A percentile compares a stretch with the other conserved stretches of the same genome.
These are phyloP conservation scores for Chaetogeoica ovagalla DNA, from an alignment of 2,888 invertebrate species.

Conservation along the genomic window DNA sequence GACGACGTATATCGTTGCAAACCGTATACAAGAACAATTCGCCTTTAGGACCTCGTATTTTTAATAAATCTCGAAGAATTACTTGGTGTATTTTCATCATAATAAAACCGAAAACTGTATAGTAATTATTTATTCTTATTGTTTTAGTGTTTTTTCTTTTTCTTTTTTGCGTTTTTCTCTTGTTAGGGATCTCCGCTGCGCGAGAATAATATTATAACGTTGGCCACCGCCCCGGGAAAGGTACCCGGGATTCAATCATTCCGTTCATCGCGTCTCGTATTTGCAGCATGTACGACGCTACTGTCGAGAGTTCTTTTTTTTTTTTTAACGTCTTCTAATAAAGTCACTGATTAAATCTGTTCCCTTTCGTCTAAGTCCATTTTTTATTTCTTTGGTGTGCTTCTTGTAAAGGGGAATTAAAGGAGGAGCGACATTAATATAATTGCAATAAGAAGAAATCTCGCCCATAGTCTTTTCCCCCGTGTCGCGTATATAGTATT, in stretches of 20 bases:
- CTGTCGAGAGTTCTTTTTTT: not conserved
- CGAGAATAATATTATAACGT: not conserved
- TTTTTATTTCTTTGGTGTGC: not conserved
- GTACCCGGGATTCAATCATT: not conserved
- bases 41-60: not conserved
- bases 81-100: not conserved
- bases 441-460: slow-evolving; percentile 14
- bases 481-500: not conserved
- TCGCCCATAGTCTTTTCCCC: not conserved
- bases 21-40: too few species aligned
- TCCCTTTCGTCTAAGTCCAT: slow-evolving; percentile 6
- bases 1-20: too few species aligned
- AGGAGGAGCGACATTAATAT: not conserved
- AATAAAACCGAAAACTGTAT: not conserved
- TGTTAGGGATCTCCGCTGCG: too few species aligned
- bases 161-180: not conserved
- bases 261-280: not conserved
- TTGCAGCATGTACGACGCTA: not conserved
- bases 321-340: slow-evolving; percentile 5
- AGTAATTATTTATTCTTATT: not conserved
- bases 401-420: too few species aligned
- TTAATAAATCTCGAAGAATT: not conserved
- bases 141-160: not conserved
- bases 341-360: slow-evolving; percentile 22
- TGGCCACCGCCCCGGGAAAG: not conserved